Conservation (phyloP, 2,888 invertebrate species). For the Eurois occulta region DNA sequence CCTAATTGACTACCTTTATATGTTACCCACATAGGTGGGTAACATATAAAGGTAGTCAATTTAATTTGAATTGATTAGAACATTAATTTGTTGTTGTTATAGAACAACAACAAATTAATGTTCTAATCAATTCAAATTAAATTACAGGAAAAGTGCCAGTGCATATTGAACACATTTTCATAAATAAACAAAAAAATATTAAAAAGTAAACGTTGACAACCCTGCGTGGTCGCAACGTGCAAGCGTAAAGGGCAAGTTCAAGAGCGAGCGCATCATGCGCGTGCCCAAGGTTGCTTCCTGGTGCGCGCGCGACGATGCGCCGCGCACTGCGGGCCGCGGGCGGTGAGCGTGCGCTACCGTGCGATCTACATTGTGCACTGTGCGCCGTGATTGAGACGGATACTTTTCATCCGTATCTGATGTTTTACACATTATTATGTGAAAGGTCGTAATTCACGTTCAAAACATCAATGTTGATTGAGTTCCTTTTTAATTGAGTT, state of each 20-base stretch:
- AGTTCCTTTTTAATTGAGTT: not conserved
- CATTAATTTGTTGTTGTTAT: too few species aligned
- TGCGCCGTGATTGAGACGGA: slow-evolving; percentile 4
- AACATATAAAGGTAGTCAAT: too few species aligned
- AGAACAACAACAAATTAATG: not conserved
- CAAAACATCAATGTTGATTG: not conserved
- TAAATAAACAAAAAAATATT: not conserved
- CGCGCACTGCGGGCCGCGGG: slow-evolving; percentile 52
- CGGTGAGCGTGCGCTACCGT: slow-evolving; percentile 54
- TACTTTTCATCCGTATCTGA: slow-evolving; percentile 4
- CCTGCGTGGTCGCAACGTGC: slow-evolving; percentile 66
- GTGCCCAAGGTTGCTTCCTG: slow-evolving; percentile 86
- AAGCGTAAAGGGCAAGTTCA: slow-evolving; percentile 85
- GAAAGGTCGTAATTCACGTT: not conserved
- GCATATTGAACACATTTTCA: not conserved
- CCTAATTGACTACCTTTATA: too few species aligned
- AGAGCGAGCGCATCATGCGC: slow-evolving; percentile 80
- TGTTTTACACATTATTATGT: not conserved
- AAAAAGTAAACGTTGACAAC: slow-evolving; percentile 38
- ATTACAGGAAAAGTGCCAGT: not conserved
- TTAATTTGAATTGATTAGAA: too few species aligned
- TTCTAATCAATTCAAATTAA: not conserved
- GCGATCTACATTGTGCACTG: slow-evolving; percentile 44
- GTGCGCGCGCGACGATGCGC: slow-evolving; percentile 81
- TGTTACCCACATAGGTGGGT: not conserved